Conservation (phyloP, 2,888 invertebrate species). For the Unio delphinus region DNA sequence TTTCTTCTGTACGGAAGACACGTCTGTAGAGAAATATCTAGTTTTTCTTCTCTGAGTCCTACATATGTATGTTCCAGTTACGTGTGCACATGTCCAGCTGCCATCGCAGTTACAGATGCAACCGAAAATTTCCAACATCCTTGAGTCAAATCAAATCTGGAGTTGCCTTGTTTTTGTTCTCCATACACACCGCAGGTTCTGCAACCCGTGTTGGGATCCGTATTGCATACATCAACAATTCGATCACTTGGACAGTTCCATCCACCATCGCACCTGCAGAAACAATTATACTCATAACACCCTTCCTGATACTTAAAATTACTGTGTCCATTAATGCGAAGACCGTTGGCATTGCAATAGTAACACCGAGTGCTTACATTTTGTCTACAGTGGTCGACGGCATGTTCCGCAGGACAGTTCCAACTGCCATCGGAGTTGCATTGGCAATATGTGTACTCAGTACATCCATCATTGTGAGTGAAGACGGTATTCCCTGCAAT, state of each 20-base stretch:
- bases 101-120: slow-evolving; percentile 46
- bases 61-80: slow-evolving; percentile 11
- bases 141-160: slow-evolving; percentile 33
- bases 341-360: slow-evolving; percentile 36
- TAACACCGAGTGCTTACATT: slow-evolving; percentile 40
- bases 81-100: background rate
- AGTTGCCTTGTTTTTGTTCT: slow-evolving; percentile 22
- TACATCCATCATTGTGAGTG: slow-evolving; percentile 9
- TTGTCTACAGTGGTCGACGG: slow-evolving; percentile 41
- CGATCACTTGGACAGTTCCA: slow-evolving; percentile 42
- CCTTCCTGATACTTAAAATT: slow-evolving; percentile 33
- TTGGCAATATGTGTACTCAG: slow-evolving; percentile 11
- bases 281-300: slow-evolving; percentile 45
- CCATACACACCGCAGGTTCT: slow-evolving; percentile 33
- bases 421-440: slow-evolving; percentile 45
- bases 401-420: slow-evolving; percentile 39
- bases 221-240: slow-evolving; percentile 41
- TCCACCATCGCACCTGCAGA: slow-evolving; percentile 45
- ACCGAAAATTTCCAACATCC: slow-evolving; percentile 36
- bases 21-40: no score
- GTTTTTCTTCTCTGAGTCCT: slow-evolving; percentile 1
- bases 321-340: slow-evolving; percentile 33
- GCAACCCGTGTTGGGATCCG: slow-evolving; percentile 37
- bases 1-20: no score
- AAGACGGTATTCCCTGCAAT: slow-evolving; percentile 33